Conservation (phyloP, 2,888 invertebrate species). For the Limenitis camilla region DNA sequence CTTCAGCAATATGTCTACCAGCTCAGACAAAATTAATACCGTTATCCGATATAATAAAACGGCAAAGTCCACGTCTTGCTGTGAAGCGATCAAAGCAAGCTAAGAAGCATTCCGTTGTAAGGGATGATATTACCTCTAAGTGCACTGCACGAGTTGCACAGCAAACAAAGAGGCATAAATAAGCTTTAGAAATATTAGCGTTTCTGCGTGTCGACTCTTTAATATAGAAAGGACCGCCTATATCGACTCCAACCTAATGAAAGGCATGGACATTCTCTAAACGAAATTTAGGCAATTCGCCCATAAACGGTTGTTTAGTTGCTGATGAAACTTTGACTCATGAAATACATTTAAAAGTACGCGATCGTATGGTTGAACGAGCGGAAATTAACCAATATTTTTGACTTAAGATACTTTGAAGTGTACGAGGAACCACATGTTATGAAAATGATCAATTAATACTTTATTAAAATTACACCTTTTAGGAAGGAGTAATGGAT, state of each 20-base stretch:
- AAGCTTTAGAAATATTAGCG: not conserved
- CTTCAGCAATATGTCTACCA: no score
- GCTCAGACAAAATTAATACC: no score
- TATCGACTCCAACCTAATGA: not conserved
- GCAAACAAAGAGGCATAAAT: not conserved
- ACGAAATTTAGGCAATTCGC: not conserved
- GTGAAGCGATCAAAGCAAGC: not conserved
- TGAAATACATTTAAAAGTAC: not conserved
- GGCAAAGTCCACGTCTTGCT: not conserved
- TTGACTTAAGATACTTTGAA: not conserved
- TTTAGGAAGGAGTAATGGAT: no score
- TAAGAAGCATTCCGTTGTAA: not conserved
- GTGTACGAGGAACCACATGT: not conserved
- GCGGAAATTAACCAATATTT: not conserved
- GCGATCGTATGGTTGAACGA: not conserved
- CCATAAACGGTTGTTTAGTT: not conserved
- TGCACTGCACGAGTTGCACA: not conserved
- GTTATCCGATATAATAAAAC: no score
- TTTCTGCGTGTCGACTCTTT: not conserved
- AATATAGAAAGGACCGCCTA: not conserved
- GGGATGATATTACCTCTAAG: not conserved
- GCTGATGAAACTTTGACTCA: not conserved
- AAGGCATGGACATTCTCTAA: not conserved
- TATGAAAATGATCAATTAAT: no score
- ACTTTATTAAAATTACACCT: no score